Base-by-base conservation (phyloP, 2,888 invertebrate genomes). In the Cryptus armator region DNA sequence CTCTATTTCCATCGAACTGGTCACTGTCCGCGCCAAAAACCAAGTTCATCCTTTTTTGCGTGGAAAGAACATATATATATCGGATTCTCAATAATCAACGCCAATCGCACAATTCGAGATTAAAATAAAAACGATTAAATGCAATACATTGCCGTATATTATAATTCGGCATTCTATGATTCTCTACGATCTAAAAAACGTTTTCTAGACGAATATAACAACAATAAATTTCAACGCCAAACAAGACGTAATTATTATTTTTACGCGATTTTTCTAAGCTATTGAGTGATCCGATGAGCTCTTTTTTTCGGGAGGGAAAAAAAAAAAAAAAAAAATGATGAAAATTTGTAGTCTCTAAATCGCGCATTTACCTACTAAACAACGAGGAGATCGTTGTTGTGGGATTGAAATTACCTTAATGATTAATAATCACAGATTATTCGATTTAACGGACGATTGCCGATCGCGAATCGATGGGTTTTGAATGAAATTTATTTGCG, bases 21-120 rank as follows among this genome's bases (percentile, higher is more conserved):
- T 85, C 85, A 85, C 79, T 83, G 83, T 85, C 85, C 85, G 80
- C 46, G 53, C 83, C 83, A 68, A 83, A 85, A 72, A 83, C 81
- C 83, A 79, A 85, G 84, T 79, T 84, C 84, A 86, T 84, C 84
- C 82, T 81, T 37, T 37, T 37, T 37, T 37, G 37, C 37, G 37
- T 37, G 37, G 5, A 37, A 37, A 37, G 37, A 37, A 37, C 6
- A 37, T 37, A 24, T 24, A 24, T 24, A 7, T 37, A 7, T 37
- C 37, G 37, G 37, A 37, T 37, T 37, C 37, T 37, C 37, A 37
- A 37, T 37, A 37, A 37, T 37, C 7, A 37, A 37, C 6, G 37
- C 37, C 37, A 37, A 37, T 37, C 7, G 37, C 24, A 24, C 24
- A 24, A 24, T 24, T 37, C 37, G 37, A 7, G 37, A 37, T 37